A percentile compares a stretch with the other conserved stretches of the same genome.
Conservation (phyloP, 2,888 invertebrate species). For the Sarcophaga caerulescens region DNA sequence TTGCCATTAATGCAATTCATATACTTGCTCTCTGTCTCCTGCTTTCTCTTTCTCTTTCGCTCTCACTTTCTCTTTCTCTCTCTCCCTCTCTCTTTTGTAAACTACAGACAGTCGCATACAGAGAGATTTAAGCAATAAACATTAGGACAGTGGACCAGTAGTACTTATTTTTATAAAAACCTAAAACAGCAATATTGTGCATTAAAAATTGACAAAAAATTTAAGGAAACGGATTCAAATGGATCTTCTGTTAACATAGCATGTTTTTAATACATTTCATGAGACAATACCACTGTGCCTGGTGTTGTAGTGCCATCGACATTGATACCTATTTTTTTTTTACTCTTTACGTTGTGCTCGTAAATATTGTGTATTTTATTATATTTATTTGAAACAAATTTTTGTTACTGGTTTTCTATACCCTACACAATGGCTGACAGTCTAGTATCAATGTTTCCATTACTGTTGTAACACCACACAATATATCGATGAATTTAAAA, state of each 20-base stretch:
- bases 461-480: no score
- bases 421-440: no score
- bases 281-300: background rate
- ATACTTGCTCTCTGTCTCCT: background rate
- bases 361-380: conserved; percentile 38
- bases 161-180: no score
- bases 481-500: no score
- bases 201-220: no score
- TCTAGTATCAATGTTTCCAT: no score
- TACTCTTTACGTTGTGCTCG: background rate
- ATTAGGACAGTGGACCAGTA: background rate
- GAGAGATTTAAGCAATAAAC: background rate
- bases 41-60: background rate
- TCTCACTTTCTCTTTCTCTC: no score
- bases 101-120: background rate
- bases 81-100: background rate
- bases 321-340: conserved; percentile 27
- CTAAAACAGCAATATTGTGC: no score
- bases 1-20: conserved; percentile 40
- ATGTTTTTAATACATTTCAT: no score
- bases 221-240: no score
- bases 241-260: no score
- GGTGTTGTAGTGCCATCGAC: conserved; percentile 27
- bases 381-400: background rate
- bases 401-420: background rate